Evolutionary conservation across 2,113 vertebrate species (phyloP), one percentile per base, ranked within the genome.

Genomic region (Caranx ignobilis): DNA sequence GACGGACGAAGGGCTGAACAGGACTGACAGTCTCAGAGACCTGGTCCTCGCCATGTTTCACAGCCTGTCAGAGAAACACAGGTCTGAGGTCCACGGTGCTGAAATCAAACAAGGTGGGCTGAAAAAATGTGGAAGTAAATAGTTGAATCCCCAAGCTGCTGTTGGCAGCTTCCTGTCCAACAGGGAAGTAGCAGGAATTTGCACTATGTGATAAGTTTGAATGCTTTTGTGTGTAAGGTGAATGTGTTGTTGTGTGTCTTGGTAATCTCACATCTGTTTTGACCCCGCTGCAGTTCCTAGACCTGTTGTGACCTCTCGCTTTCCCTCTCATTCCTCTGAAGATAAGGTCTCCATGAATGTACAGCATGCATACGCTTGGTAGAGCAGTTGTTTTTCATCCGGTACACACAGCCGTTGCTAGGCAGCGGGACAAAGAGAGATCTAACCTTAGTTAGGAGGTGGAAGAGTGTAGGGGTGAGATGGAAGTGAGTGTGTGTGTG

Each of bases 361-460:
- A 89, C 63, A 84, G 80, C 73, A 85, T 86, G 83, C 73, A 89
- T 89, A 82, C 5, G 57, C 77, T 69, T 69, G 37, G 78, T 54
- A 82, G 77, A 75, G 32, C 26, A 7, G 71, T 69, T 84, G 66
- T 86, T 84, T 87, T 89, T 79, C 76, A 87, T 92, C 89, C 74
- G 84, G 89, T 91, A 89, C 87, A 92, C 78, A 91, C 70, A 80
- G 21, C 1, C 67, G 91, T 93, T 92, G 90, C 89, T 91, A 92
- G 71, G 91, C 77, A 81, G 72, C 70, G 64, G 85, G 83, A 92
- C 84, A 93, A 90, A 91, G 81, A 78, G 75, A 88, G 86, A 89
- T 90, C 81, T 31, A 63, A 71, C 43, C 47, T 75, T 18, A 81
- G 86, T 86, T 75, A 80, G 78, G 82, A 63, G 66, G 71, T 84